Evolutionary conservation across 2,888 invertebrate species (phyloP), one percentile per base, ranked within the genome.

Genomic region (Suillia variegata): DNA sequence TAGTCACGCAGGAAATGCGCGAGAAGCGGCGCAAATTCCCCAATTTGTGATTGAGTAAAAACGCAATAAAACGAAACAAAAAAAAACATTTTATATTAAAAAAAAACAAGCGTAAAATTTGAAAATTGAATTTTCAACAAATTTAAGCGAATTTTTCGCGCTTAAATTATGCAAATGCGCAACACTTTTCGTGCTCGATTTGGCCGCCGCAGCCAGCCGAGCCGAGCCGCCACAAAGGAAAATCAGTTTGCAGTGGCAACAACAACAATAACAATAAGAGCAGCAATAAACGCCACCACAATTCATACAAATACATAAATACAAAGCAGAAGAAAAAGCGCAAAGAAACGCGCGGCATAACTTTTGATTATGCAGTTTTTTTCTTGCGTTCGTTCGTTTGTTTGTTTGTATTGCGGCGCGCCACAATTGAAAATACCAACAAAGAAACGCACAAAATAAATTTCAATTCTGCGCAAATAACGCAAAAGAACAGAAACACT

Each of bases 131-230:
- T 38, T 38, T 38, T 38, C 4, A 5, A n/a, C 38, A 45, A 45
- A 45, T 45, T 45, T 18, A 20, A 45, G 45, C 20, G 45, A 6
- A 12, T 38, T 38, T 45, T 4, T 20, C 18, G 17, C 18, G 17
- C 18, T 45, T 20, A 45, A 45, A 45, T 45, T 45, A 45, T 45
- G 45, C 45, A 45, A 45, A 45, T 6, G 45, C 45, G 17, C 45
- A 45, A 38, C n/a, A n/a, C n/a, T 20, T 45, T 45, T 45, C 18
- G 18, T 18, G 45, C 45, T 45, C 45, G 18, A 45, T 45, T 45
- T 45, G 18, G 45, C 45, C 5, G n/a, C 26, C 26, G 10, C 26
- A 5, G 26, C 26, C 26, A 26, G 10, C 6, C 10, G n/a, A 38
- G 4, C n/a, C 38, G 15, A 8, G 20, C 4, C 6, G 20, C 45